Conservation (phyloP, 2,113 vertebrate species). For the Mormyrus lacerda region DNA sequence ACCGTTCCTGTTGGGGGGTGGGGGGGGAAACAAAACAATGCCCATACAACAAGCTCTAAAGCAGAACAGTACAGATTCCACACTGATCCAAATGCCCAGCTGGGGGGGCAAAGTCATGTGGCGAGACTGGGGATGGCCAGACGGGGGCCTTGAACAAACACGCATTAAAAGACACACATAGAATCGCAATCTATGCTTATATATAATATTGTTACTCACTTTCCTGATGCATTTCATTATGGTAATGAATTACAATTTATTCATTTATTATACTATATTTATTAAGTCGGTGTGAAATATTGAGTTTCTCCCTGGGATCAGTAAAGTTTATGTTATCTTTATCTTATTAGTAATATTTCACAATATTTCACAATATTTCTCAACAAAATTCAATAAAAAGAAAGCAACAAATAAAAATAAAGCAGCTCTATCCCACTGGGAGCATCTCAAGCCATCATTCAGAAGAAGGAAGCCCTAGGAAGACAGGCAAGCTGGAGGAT, state of each 20-base stretch:
- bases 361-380: too few relatives aligned
- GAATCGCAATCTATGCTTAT: not conserved
- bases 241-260: not conserved
- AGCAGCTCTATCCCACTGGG: not conserved
- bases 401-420: not conserved
- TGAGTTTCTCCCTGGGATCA: not conserved
- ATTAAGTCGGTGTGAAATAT: not conserved
- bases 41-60: not conserved
- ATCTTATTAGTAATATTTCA: not conserved
- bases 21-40: not conserved
- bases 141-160: not conserved
- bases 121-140: not conserved
- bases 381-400: not conserved
- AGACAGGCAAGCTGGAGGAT: not conserved
- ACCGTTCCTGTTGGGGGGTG: too few relatives aligned
- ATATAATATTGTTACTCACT: not conserved
- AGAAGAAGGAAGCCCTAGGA: not conserved
- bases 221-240: not conserved
- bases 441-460: not conserved
- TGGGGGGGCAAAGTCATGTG: not conserved
- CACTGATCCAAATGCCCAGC: not conserved
- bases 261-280: not conserved
- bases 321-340: not conserved
- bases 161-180: not conserved
- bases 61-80: not conserved